Conservation (phyloP, 2,797 vertebrate species). For the Rhinatrema bivittatum region DNA sequence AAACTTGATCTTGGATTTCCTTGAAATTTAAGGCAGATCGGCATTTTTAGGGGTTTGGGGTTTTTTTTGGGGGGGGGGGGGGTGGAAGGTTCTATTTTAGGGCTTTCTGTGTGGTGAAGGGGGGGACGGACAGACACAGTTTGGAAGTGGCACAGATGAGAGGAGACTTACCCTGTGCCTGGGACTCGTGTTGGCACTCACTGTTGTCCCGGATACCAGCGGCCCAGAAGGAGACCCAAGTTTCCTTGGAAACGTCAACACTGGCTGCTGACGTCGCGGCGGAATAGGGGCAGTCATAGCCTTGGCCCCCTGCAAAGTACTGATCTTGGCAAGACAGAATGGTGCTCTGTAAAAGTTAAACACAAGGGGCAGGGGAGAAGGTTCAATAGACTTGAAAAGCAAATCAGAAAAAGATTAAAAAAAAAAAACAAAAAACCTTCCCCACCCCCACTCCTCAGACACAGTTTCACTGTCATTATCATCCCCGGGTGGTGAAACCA, state of each 20-base stretch:
- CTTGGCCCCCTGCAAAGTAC: conserved; percentile 58
- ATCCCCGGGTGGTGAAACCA: too few relatives aligned
- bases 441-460: too few relatives aligned
- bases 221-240: conserved; percentile 70
- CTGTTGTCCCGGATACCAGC: conserved; percentile 58
- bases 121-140: too few relatives aligned
- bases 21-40: too few relatives aligned
- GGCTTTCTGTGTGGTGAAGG: too few relatives aligned
- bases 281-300: conserved; percentile 55
- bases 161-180: conserved; percentile 45
- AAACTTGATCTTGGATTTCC: too few relatives aligned
- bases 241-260: conserved; percentile 81
- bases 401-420: background rate
- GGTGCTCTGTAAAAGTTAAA: conserved; percentile 57
- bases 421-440: too few relatives aligned
- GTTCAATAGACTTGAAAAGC: conserved; percentile 1
- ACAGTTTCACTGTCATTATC: too few relatives aligned
- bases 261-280: conserved; percentile 47
- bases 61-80: too few relatives aligned
- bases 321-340: conserved; percentile 62
- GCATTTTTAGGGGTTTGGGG: too few relatives aligned
- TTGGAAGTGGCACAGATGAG: too few relatives aligned
- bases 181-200: conserved; percentile 47
- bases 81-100: too few relatives aligned
- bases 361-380: background rate